Evolutionary conservation across 2,888 invertebrate species (phyloP), one percentile per base, ranked within the genome.

Genomic region (Monopis laevigella): DNA sequence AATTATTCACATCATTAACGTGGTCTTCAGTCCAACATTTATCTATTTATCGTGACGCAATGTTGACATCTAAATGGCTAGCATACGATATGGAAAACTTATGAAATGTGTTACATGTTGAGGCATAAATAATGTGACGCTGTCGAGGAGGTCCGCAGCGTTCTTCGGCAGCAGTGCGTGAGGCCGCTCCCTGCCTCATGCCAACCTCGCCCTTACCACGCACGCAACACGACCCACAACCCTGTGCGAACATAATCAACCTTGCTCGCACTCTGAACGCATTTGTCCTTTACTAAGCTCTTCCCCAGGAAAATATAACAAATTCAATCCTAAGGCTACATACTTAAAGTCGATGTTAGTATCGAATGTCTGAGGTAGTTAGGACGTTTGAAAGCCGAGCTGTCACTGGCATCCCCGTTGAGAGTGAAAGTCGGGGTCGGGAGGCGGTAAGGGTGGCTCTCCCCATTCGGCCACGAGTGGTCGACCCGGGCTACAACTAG

Each of bases 351-450:
- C n/a, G n/a, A n/a, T n/a, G n/a, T n/a, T n/a, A n/a, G n/a, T n/a
- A n/a, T n/a, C n/a, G n/a, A n/a, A n/a, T n/a, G n/a, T n/a, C n/a
- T 21, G 58, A 56, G 56, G 50, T 45, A 45, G 48, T 49, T 54
- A 63, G 63, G 54, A 70, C 56, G 59, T 52, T 54, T 58, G 53
- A 73, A 66, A 52, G 45, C 35, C 44, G 39, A 39, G 14, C 8
- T 28, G 1, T 18, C 40, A 49, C 59, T 59, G 59, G 54, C 46
- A 71, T 70, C 67, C 74, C 74, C 68, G 65, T 68, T 21, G 43
- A 65, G 64, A 74, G 75, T 65, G 72, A 72, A 75, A 70, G 72
- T 65, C 56, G 66, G 64, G 71, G 70, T 73, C 71, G 65, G 72
- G 65, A 73, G 59, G 63, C 65, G 59, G 64, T 69, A 60, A 55